Percentiles rank a stretch among this genome's conserved stretches.
Conservation (phyloP, 2,888 invertebrate genomes). For the Agelastica alni region DNA sequence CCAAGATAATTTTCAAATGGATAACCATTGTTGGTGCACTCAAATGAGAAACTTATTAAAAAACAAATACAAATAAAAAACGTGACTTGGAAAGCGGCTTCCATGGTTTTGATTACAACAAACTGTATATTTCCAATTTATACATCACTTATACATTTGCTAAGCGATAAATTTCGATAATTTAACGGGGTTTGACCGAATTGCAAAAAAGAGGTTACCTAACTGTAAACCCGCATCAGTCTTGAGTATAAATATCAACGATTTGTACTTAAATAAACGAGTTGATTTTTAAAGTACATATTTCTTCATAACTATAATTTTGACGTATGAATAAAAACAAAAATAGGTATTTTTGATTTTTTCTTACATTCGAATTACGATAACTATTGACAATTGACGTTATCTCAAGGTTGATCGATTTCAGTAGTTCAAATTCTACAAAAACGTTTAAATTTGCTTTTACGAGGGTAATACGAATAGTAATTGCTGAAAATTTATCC, state of each 20-base stretch:
- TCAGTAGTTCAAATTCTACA: slow-evolving; percentile 3
- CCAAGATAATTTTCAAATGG: slow-evolving; percentile 60
- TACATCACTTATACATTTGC: slow-evolving; percentile 23
- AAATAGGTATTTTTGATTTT: no score
- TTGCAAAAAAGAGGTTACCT: slow-evolving; percentile 23
- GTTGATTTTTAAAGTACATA: neutral
- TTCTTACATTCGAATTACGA: no score
- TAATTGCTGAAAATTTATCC: no score
- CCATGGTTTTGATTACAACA: slow-evolving; percentile 18
- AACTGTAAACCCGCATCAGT: slow-evolving; percentile 29
- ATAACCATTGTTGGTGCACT: slow-evolving; percentile 31
- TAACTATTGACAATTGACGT: no score
- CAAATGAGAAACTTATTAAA: slow-evolving; percentile 17
- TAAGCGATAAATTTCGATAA: slow-evolving; percentile 23
- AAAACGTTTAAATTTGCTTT: no score
- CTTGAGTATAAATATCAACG: slow-evolving; percentile 7
- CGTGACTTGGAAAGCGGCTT: slow-evolving; percentile 2
- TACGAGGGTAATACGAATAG: slow-evolving; percentile 10
- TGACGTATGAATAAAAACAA: no score
- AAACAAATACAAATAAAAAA: slow-evolving; percentile 13
- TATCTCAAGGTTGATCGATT: no score
- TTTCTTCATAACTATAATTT: no score
- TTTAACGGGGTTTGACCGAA: slow-evolving; percentile 22
- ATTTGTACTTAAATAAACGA: slow-evolving; percentile 5
- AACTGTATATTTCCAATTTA: slow-evolving; percentile 15